These are phyloP conservation scores for Dendrolimus pini DNA, from an alignment of 2,888 invertebrate species.

Conservation along the genomic window DNA sequence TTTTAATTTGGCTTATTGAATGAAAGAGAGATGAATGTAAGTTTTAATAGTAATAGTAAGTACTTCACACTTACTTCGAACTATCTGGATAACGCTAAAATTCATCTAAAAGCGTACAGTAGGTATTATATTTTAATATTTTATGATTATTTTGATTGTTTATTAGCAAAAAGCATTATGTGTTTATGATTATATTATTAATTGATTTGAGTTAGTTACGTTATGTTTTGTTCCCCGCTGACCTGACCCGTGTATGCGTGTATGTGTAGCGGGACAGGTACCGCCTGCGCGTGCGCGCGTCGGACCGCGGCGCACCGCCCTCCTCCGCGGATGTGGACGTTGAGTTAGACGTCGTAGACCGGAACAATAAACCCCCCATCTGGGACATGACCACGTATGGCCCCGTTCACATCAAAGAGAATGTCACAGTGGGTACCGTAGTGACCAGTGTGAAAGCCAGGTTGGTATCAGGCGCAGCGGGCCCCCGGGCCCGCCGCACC, in stretches of 20 bases:
- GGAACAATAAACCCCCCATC: slow-evolving; percentile 98
- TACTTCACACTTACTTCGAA: slow-evolving; percentile 17
- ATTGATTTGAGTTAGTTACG: slow-evolving; percentile 49
- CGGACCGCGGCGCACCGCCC: slow-evolving; percentile 95
- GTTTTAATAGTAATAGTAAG: slow-evolving; percentile 24
- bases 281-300: slow-evolving; percentile 96
- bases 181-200: slow-evolving; percentile 66
- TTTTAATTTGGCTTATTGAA: slow-evolving; percentile 68
- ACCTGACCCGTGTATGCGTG: slow-evolving; percentile 82
- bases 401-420: slow-evolving; percentile 98
- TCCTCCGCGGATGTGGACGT: slow-evolving; percentile 97
- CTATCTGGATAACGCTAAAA: slow-evolving; percentile 7
- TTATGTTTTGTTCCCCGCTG: slow-evolving; percentile 81
- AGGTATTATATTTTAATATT: slow-evolving; percentile 41
- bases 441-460: slow-evolving; percentile 99
- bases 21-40: slow-evolving; percentile 56
- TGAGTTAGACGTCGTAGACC: slow-evolving; percentile 98
- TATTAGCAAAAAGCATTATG: slow-evolving; percentile 61
- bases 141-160: slow-evolving; percentile 59
- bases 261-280: slow-evolving; percentile 96
- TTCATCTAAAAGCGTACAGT: not conserved
- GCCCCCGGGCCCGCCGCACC: slow-evolving; percentile 67
- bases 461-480: slow-evolving; percentile 86
- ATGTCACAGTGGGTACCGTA: slow-evolving; percentile 99
- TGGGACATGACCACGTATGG: slow-evolving; percentile 97